Evolutionary conservation across 2,888 invertebrate species (phyloP), one percentile per base, ranked within the genome.

Genomic region (Trileptium ribeirensis): DNA sequence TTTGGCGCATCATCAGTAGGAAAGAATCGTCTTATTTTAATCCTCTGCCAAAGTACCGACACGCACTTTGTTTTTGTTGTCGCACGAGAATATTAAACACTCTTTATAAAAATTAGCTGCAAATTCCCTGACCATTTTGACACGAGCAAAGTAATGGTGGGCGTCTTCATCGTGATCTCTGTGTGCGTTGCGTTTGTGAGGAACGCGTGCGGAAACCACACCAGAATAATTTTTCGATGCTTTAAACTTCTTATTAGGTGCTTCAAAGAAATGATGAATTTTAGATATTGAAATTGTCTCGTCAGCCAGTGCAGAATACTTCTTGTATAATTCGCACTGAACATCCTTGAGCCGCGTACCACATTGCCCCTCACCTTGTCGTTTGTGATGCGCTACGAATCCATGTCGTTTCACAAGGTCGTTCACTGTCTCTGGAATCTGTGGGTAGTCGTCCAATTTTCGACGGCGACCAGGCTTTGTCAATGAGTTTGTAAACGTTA

Each of bases 21-120:
- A 78, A 78, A 78, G 64, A 64, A 78, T 8, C 64, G 39, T 51
- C 78, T 3, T 64, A 78, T 78, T 51, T 78, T 51, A 3, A 64
- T 36, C n/a, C 78, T 8, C 1, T 67, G 39, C n/a, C n/a, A n/a
- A n/a, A n/a, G n/a, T n/a, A n/a, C n/a, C n/a, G n/a, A n/a, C n/a
- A n/a, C n/a, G n/a, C n/a, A n/a, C n/a, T n/a, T n/a, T n/a, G n/a
- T n/a, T n/a, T n/a, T n/a, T n/a, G n/a, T n/a, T n/a, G n/a, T n/a
- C n/a, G n/a, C n/a, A n/a, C n/a, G n/a, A n/a, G n/a, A n/a, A n/a
- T n/a, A n/a, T 33, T 31, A 31, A 75, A 36, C 3, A 3, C n/a
- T 75, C 37, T 3, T 75, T n/a, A 2, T 31, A 2, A 37, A 75
- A 75, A 34, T 8, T 8, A 19, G 37, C 77, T 3, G 34, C 77